A percentile compares a stretch with the other conserved stretches of the same genome.
Conservation (phyloP, 2,797 vertebrate species). For the Sebastes matsubarae region DNA sequence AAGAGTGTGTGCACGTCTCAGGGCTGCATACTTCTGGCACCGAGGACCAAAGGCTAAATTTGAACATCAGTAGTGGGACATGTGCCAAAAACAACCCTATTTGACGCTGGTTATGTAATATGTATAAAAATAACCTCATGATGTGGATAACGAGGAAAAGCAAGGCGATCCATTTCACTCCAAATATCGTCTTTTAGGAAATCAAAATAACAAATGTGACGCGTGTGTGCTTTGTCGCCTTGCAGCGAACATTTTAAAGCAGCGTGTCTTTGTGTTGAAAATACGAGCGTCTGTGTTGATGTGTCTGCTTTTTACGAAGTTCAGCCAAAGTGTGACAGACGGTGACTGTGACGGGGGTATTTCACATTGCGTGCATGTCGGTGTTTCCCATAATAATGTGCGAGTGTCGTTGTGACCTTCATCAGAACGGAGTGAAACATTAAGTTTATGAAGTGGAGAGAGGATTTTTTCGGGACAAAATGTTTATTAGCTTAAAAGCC, state of each 20-base stretch:
- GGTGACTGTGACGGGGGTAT: not conserved
- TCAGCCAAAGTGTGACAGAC: slow-evolving; percentile 10
- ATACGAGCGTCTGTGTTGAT: not conserved
- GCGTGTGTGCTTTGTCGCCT: not conserved
- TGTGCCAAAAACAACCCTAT: slow-evolving; percentile 54
- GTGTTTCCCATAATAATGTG: not conserved
- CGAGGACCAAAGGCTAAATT: slow-evolving; percentile 58
- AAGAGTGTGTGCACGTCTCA: slow-evolving; percentile 29
- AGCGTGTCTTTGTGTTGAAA: not conserved
- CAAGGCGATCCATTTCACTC: slow-evolving; percentile 3
- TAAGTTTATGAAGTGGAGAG: not conserved
- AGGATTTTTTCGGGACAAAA: slow-evolving; percentile 11
- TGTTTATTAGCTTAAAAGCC: slow-evolving; percentile 44
- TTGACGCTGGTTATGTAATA: slow-evolving; percentile 48
- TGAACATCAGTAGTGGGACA: slow-evolving; percentile 64
- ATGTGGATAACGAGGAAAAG: slow-evolving; percentile 40
- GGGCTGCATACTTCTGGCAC: slow-evolving; percentile 41
- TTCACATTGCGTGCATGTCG: not conserved
- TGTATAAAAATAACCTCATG: slow-evolving; percentile 40
- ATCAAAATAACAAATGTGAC: not conserved
- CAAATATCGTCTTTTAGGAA: not conserved
- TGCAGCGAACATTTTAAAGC: not conserved
- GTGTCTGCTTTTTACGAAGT: slow-evolving; percentile 16
- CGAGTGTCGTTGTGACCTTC: not conserved
- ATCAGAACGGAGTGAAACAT: not conserved